Evolutionary conservation across 1,140 invertebrate genomes (phyloP), one percentile per base, ranked within the genome.

Genomic region (Heliconius congener): DNA sequence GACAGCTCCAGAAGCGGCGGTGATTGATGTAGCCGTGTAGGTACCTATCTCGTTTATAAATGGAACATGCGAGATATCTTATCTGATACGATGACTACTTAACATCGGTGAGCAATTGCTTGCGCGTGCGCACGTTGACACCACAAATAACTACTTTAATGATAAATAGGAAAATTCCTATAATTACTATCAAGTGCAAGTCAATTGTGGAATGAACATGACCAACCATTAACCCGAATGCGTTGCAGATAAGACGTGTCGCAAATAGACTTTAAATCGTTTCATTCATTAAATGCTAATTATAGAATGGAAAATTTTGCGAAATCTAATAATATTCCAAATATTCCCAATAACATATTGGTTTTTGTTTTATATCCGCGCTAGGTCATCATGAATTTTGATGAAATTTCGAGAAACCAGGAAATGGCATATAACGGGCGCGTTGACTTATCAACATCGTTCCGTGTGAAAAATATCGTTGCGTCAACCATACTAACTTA

Each of bases 161-260:
- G 84, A 88, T 88, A 87, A 87, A 87, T 92, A 91, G 92, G 92
- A 93, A 93, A 91, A 92, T 93, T 93, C 91, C 92, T 89, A 90
- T 86, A 85, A 90, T 90, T 90, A 88, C 79, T 81, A 82, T 82
- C 79, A 79, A 87, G 85, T 87, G 77, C 86, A 50, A 86, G 81
- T 81, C 83, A 85, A 87, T 84, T 85, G 83, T 85, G 81, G 79
- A 82, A 83, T 70, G 74, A 83, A 85, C 84, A 88, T 83, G 85
- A 86, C 84, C 78, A 82, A 81, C 82, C 85, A 81, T 92, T 91
- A 91, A 89, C 92, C 90, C 86, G 83, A 90, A 90, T 92, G 83
- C 72, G 81, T 88, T 89, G 84, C 84, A 83, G 85, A 87, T 87
- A 87, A 82, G 76, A 82, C 77, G 85, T 86, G 87, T 88, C 82